A percentile compares a stretch with the other conserved stretches of the same genome.
Conservation (phyloP, 2,888 invertebrate genomes). For the Argynnis bischoffii region DNA sequence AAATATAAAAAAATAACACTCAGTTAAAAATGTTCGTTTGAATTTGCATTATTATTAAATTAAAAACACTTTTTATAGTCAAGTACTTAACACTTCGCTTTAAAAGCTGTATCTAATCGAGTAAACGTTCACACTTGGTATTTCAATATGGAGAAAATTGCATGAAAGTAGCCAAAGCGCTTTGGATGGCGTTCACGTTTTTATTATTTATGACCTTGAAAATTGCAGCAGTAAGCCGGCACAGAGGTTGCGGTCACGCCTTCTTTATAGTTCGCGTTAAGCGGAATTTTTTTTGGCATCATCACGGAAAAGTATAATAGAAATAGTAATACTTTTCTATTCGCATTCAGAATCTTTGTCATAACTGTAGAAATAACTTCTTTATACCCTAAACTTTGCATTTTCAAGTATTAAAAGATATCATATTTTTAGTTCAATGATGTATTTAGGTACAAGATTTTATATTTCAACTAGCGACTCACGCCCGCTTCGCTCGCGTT, state of each 20-base stretch:
- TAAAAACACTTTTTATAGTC: background rate
- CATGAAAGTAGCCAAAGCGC: constrained; percentile 80
- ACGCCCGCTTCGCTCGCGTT: too few species aligned
- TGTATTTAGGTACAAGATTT: too few species aligned
- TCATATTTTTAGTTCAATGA: too few species aligned
- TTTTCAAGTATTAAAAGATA: too few species aligned
- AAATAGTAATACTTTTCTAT: background rate
- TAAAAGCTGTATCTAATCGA: constrained; percentile 11
- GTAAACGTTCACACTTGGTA: constrained; percentile 54
- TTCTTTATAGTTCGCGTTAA: constrained; percentile 75
- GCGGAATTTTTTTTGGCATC: constrained; percentile 66
- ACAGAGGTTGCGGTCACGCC: constrained; percentile 77
- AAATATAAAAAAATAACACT: too few species aligned
- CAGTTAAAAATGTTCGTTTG: too few species aligned
- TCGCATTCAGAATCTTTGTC: too few species aligned
- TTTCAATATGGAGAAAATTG: constrained; percentile 65
- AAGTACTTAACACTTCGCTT: background rate
- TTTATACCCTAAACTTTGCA: too few species aligned
- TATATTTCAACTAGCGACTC: too few species aligned
- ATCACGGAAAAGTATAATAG: constrained; percentile 25
- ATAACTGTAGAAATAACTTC: too few species aligned
- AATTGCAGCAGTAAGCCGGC: constrained; percentile 78
- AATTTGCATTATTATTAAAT: background rate
- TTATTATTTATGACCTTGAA: constrained; percentile 81
- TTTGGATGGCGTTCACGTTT: constrained; percentile 77